Conservation (phyloP, 2,797 vertebrate species). For the Pyrocephalus nanus region DNA sequence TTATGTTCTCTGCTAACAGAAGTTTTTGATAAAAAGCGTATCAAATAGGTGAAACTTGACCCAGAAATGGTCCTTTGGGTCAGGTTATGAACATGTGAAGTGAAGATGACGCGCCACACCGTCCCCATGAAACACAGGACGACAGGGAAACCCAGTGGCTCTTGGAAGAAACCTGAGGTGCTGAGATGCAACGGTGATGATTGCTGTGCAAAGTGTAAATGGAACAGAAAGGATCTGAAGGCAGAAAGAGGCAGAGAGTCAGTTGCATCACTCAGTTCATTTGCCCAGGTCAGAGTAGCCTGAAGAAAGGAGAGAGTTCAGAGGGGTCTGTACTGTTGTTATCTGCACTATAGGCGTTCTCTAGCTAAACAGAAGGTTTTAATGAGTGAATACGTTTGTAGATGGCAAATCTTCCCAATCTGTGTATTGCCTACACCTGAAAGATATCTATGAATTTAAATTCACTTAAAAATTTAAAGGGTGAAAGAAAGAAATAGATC, state of each 20-base stretch:
- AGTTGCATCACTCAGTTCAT: neutral
- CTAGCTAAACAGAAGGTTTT: neutral
- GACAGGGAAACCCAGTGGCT: neutral
- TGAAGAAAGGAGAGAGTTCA: neutral
- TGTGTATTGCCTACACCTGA: neutral
- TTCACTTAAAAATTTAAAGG: neutral
- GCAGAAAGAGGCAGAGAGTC: neutral
- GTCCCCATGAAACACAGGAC: neutral
- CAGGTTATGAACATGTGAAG: neutral
- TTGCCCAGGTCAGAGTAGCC: neutral
- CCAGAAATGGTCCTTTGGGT: neutral
- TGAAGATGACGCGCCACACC: fast-evolving
- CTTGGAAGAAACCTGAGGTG: neutral
- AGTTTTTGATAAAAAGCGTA: neutral
- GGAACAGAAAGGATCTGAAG: neutral
- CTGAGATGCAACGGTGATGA: neutral
- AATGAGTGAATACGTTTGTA: neutral
- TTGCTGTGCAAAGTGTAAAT: neutral
- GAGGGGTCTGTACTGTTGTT: neutral
- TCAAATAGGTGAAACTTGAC: neutral
- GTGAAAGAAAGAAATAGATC: neutral
- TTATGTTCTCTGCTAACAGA: neutral
- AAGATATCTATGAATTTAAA: neutral
- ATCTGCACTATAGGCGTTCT: neutral
- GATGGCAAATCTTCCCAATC: neutral